Conservation (phyloP, 1,140 invertebrate genomes). For the Pseudomyrmex flavicornis region DNA sequence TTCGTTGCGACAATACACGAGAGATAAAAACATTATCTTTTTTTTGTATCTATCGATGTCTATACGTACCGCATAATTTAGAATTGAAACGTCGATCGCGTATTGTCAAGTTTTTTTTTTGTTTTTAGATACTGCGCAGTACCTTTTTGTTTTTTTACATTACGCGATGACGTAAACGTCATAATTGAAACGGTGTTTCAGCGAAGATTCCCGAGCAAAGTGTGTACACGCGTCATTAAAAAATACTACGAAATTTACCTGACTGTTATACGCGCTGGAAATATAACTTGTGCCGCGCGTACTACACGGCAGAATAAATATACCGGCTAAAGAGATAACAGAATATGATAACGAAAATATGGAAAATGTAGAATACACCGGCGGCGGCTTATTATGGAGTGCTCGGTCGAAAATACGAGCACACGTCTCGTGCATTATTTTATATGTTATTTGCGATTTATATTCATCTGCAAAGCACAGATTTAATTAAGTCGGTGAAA, state of each 20-base stretch:
- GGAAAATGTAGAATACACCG: slow-evolving; percentile 47
- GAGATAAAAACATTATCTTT: slow-evolving; percentile 17
- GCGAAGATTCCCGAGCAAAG: slow-evolving; percentile 19
- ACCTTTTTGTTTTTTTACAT: background rate
- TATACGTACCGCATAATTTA: slow-evolving; percentile 8
- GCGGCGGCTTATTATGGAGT: slow-evolving; percentile 40
- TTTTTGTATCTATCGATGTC: background rate
- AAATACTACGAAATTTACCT: slow-evolving; percentile 55
- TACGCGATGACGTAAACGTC: background rate
- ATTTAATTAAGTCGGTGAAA: slow-evolving; percentile 55
- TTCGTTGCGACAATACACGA: background rate
- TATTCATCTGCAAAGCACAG: slow-evolving; percentile 11
- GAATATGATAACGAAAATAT: slow-evolving; percentile 61
- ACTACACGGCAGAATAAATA: slow-evolving; percentile 48
- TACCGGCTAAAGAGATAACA: slow-evolving; percentile 58
- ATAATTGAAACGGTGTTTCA: slow-evolving; percentile 24
- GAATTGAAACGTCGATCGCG: background rate
- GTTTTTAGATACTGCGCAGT: too few relatives aligned
- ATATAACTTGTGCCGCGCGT: slow-evolving; percentile 44
- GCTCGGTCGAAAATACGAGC: slow-evolving; percentile 52
- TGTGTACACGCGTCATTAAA: slow-evolving; percentile 33
- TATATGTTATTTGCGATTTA: slow-evolving; percentile 56
- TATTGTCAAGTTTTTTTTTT: background rate
- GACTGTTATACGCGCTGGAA: slow-evolving; percentile 40
- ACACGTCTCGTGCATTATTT: slow-evolving; percentile 38